A percentile compares a stretch with the other conserved stretches of the same genome.
These are phyloP conservation scores for Dicerorhinus sumatrensis DNA, from an alignment of 2,113 vertebrate genomes.

Conservation along the genomic window DNA sequence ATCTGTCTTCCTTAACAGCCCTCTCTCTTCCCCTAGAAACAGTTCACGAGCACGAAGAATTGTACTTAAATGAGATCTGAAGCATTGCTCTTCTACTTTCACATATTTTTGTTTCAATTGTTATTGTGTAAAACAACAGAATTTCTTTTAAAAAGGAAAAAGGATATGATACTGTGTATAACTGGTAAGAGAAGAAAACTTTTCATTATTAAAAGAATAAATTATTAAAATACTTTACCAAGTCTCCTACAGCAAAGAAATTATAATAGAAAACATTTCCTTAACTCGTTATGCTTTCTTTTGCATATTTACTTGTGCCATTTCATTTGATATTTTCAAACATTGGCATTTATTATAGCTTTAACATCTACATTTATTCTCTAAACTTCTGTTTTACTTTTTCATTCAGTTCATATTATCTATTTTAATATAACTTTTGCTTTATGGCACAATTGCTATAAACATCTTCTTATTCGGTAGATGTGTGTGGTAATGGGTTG, in stretches of 20 bases:
- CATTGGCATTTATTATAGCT: not conserved
- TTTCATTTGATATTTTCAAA: constrained; percentile 24
- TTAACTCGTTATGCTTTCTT: not conserved
- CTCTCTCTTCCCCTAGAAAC: constrained; percentile 34
- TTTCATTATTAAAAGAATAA: not conserved
- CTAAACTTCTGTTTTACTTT: not conserved
- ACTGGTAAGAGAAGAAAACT: not conserved
- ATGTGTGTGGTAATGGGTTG: no score
- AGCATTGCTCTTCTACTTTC: constrained; percentile 25
- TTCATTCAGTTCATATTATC: not conserved
- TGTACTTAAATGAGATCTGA: constrained; percentile 60
- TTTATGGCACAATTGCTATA: not conserved
- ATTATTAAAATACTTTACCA: not conserved
- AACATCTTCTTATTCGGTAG: not conserved
- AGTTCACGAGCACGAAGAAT: constrained; percentile 67
- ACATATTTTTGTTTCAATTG: constrained; percentile 44
- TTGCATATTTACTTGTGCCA: not conserved
- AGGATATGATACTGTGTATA: not conserved
- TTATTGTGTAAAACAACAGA: not conserved
- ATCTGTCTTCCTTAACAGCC: constrained; percentile 61
- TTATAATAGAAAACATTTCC: not conserved
- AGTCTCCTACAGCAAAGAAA: not conserved
- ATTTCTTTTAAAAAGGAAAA: not conserved
- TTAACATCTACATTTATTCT: not conserved
- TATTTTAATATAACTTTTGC: constrained; percentile 47